Percentiles rank a stretch among this genome's conserved stretches.
phyloP scores from a whole-genome alignment of 2,113 vertebrate genomes.

The Opisthocomus hoazin region DNA sequence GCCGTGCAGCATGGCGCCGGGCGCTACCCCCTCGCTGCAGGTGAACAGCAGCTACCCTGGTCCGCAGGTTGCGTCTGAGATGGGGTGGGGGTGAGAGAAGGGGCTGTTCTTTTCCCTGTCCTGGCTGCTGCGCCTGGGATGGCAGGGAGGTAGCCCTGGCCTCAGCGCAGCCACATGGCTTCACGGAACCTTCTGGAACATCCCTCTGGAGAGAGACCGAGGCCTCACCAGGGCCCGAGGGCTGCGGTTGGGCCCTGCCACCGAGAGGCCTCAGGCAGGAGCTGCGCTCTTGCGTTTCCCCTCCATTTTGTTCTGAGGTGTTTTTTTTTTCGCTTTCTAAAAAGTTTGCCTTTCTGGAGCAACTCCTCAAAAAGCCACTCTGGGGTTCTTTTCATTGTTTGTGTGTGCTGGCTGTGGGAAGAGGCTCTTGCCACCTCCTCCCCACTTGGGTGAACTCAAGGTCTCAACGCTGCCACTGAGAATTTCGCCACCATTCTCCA shows the following conservation, averaged over 20 bases:
- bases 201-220: neutral
- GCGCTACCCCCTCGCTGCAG: neutral
- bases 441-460: neutral
- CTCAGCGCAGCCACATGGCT: neutral
- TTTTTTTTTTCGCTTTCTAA: neutral
- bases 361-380: neutral
- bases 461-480: fast-evolving
- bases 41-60: neutral
- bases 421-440: neutral
- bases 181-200: neutral
- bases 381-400: neutral
- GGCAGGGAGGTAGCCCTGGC: too few relatives aligned
- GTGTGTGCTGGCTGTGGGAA: neutral
- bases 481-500: neutral
- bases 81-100: fast-evolving
- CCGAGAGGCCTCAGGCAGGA: neutral
- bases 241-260: fast-evolving
- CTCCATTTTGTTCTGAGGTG: neutral
- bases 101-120: neutral
- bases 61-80: neutral
- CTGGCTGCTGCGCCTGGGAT: neutral
- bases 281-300: fast-evolving
- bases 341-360: neutral
- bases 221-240: neutral
- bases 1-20: fast-evolving